Evolutionary conservation across 2,113 vertebrate genomes (phyloP).

Genomic region (Todiramphus saurophagus): DNA sequence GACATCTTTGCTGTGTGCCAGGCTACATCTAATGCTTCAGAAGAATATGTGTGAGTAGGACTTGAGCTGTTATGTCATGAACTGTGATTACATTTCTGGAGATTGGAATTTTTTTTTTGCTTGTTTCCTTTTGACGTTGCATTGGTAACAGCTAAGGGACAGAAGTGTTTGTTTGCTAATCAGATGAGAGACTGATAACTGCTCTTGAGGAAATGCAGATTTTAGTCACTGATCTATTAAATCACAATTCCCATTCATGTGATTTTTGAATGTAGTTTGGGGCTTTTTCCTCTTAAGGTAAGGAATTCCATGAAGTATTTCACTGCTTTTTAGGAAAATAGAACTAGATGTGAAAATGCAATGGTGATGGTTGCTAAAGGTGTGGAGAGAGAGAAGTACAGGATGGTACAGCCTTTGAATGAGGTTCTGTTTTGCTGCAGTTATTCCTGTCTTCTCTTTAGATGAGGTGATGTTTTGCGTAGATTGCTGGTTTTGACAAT

Average conservation of each 20-base stretch:
- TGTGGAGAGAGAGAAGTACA: background rate
- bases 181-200: background rate
- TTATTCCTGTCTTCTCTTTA: background rate
- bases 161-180: background rate
- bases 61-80: background rate
- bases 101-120: background rate
- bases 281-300: background rate
- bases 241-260: background rate
- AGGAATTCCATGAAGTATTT: background rate
- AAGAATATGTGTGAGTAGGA: background rate
- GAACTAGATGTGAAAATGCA: background rate
- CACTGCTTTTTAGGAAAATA: background rate
- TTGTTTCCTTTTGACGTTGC: background rate
- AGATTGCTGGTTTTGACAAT: background rate
- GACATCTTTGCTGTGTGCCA: background rate
- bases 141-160: background rate
- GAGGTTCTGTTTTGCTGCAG: background rate
- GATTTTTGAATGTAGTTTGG: background rate
- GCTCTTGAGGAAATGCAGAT: background rate
- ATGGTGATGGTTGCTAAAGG: background rate
- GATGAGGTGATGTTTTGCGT: rapidly evolving
- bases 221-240: background rate
- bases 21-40: background rate
- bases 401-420: background rate
- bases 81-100: background rate